Evolutionary conservation across 2,888 invertebrate species (phyloP).

Genomic region (Criorhina ranunculi): DNA sequence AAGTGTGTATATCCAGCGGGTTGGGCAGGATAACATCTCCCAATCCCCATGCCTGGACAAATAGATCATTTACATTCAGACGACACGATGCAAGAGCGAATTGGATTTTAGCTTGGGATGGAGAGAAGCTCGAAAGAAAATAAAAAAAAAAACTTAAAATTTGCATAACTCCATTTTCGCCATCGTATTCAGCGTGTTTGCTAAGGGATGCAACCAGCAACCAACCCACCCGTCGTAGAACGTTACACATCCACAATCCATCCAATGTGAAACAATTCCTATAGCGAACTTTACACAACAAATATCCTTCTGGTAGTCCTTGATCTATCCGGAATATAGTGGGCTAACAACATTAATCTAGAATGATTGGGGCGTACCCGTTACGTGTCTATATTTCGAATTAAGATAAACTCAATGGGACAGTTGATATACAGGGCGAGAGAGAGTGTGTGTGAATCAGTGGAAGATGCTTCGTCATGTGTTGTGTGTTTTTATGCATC

Average conservation of each 20-base stretch:
- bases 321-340: constrained; percentile 71
- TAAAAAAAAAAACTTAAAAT: constrained; percentile 39
- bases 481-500: constrained; percentile 36
- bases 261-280: constrained; percentile 34
- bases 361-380: constrained; percentile 75
- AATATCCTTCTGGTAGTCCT: constrained; percentile 65
- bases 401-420: constrained; percentile 75
- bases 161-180: constrained; percentile 75
- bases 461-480: constrained; percentile 53
- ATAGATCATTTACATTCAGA: constrained; percentile 77
- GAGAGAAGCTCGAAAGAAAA: background rate
- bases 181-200: constrained; percentile 40
- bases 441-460: background rate
- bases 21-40: constrained; percentile 43
- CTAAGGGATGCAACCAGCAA: constrained; percentile 12
- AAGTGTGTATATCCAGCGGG: background rate
- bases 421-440: constrained; percentile 37
- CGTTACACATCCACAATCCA: constrained; percentile 21
- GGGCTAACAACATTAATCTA: constrained; percentile 74
- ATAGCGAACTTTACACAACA: constrained; percentile 37
- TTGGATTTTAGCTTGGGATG: constrained; percentile 67
- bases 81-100: constrained; percentile 69
- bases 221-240: background rate
- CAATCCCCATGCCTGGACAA: constrained; percentile 50
- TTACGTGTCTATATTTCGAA: constrained; percentile 76